These are phyloP conservation scores for Suillia variegata DNA, from an alignment of 2,888 invertebrate species.

Conservation along the genomic window DNA sequence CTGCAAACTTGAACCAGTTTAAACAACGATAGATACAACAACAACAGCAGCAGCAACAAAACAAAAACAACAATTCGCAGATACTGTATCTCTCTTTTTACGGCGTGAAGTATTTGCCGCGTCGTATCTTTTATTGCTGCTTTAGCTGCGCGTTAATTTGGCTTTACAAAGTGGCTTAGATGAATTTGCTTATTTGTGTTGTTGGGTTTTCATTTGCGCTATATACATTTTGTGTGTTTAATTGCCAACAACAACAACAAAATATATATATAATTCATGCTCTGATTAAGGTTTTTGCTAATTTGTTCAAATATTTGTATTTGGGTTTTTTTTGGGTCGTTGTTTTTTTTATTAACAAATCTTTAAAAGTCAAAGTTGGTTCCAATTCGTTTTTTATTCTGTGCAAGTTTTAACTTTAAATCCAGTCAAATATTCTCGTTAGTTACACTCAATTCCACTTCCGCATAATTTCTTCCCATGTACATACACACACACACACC, in stretches of 20 bases:
- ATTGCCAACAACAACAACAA: constrained; percentile 13
- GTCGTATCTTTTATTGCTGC: neutral
- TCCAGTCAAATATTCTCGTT: too few species aligned
- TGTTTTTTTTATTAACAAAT: too few species aligned
- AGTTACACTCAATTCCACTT: too few species aligned
- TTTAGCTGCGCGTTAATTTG: neutral
- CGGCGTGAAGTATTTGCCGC: neutral
- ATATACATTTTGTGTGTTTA: constrained; percentile 4
- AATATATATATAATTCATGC: constrained; percentile 16
- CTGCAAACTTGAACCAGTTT: neutral
- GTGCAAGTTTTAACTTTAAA: too few species aligned
- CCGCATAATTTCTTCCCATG: too few species aligned
- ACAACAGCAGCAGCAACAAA: too few species aligned
- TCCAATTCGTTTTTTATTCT: too few species aligned
- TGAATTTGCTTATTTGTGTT: neutral
- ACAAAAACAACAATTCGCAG: neutral
- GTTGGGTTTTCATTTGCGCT: too few species aligned
- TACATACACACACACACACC: too few species aligned
- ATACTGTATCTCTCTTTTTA: too few species aligned
- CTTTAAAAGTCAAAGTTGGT: too few species aligned
- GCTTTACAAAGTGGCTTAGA: neutral
- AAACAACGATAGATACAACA: neutral
- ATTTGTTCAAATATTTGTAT: neutral
- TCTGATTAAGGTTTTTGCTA: constrained; percentile 17
- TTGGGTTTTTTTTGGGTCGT: neutral